Evolutionary conservation across 2,797 vertebrate species (phyloP).

Genomic region (Melanotaenia maccullochi): DNA sequence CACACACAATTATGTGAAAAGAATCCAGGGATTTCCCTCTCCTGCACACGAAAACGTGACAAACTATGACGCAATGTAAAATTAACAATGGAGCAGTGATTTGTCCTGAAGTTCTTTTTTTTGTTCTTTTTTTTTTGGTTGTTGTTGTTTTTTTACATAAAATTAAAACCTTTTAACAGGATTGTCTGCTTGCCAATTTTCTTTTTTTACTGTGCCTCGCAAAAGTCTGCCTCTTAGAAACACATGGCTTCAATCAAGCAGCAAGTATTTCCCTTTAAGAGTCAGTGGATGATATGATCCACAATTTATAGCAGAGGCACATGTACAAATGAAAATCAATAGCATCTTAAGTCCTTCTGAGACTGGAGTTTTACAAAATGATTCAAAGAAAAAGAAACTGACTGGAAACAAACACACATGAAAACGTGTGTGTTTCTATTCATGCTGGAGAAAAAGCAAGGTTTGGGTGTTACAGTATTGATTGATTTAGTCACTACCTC

Average conservation of each 20-base stretch:
- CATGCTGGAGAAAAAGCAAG: constrained; percentile 1
- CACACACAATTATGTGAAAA: constrained; percentile 32
- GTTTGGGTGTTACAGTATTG: neutral
- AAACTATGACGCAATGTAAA: constrained; percentile 25
- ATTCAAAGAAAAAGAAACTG: constrained; percentile 16
- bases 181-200: constrained; percentile 23
- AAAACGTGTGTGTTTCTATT: constrained; percentile 1
- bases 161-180: constrained; percentile 20
- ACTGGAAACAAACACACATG: constrained; percentile 11
- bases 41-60: constrained; percentile 35
- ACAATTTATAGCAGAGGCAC: constrained; percentile 52
- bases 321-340: constrained; percentile 66
- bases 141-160: constrained; percentile 37
- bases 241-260: constrained; percentile 65
- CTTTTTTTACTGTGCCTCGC: constrained; percentile 18
- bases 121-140: too few species aligned
- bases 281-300: constrained; percentile 57
- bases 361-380: constrained; percentile 34
- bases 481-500: neutral
- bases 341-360: constrained; percentile 41
- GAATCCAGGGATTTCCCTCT: constrained; percentile 28
- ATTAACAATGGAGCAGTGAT: constrained; percentile 44
- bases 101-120: neutral
- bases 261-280: constrained; percentile 40
- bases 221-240: constrained; percentile 45